These are phyloP conservation scores for Poecilia wingei DNA, from an alignment of 2,797 vertebrate genomes.

Conservation along the genomic window DNA sequence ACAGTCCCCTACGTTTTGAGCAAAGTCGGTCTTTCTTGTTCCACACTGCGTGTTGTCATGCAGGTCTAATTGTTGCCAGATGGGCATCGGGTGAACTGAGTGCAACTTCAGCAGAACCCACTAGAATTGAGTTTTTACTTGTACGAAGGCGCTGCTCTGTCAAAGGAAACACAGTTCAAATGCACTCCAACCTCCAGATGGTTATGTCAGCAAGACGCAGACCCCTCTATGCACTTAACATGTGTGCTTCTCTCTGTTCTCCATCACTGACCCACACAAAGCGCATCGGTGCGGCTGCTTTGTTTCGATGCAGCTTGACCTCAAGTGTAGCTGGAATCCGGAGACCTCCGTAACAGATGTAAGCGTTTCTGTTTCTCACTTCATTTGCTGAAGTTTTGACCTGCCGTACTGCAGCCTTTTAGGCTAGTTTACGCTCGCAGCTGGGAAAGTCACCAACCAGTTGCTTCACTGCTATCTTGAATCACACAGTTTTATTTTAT, in stretches of 20 bases:
- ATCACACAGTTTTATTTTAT: neutral
- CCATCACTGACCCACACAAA: slow-evolving; percentile 51
- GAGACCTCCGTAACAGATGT: slow-evolving; percentile 15
- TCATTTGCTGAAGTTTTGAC: neutral
- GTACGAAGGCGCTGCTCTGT: slow-evolving; percentile 60
- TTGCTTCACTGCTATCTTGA: neutral
- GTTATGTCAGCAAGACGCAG: slow-evolving; percentile 57
- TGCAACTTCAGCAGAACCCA: slow-evolving; percentile 70
- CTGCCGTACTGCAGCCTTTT: neutral
- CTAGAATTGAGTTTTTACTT: slow-evolving; percentile 76
- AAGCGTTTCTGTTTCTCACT: neutral
- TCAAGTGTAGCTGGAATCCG: slow-evolving; percentile 20
- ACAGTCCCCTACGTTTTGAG: slow-evolving; percentile 48
- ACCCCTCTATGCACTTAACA: slow-evolving; percentile 56
- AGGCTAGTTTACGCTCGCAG: neutral
- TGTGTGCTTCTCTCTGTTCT: slow-evolving; percentile 55
- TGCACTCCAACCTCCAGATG: slow-evolving; percentile 69
- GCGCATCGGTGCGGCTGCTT: slow-evolving; percentile 42
- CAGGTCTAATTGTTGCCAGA: slow-evolving; percentile 77
- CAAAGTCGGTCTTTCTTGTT: slow-evolving; percentile 42
- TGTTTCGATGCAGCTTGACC: slow-evolving; percentile 47
- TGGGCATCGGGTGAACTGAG: slow-evolving; percentile 69
- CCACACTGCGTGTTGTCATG: slow-evolving; percentile 64
- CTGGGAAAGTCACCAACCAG: neutral
- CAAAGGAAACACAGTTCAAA: slow-evolving; percentile 73